phyloP scores from a whole-genome alignment of 2,888 invertebrate genomes.

The Sepiola atlantica region DNA sequence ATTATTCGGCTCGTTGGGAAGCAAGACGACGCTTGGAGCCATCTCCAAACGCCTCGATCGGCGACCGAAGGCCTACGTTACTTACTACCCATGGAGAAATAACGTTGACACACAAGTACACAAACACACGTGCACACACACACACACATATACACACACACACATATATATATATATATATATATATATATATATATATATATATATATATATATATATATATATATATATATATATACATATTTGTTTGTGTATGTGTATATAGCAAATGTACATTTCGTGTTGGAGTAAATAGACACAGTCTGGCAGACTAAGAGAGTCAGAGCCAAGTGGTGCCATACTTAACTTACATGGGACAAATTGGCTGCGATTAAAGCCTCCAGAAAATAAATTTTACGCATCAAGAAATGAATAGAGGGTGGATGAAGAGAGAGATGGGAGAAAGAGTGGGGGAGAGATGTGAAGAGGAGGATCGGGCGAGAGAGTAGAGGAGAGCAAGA shows the following conservation, averaged over 20 bases:
- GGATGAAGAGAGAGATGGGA: too few relatives aligned
- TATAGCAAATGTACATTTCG: not conserved
- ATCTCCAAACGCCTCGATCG: conserved; percentile 19
- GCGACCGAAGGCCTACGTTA: not conserved
- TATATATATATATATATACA: too few relatives aligned
- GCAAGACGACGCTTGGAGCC: conserved; percentile 32
- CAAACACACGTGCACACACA: not conserved
- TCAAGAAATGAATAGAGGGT: too few relatives aligned
- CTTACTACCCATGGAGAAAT: not conserved
- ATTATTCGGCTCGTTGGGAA: conserved; percentile 32
- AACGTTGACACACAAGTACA: not conserved
- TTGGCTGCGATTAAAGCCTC: not conserved
- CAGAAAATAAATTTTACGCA: not conserved
- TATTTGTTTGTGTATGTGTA: not conserved
- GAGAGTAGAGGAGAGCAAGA: too few relatives aligned
- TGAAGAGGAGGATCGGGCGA: too few relatives aligned
- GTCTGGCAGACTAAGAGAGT: not conserved
- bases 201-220: not conserved
- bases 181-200: not conserved
- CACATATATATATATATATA: not conserved
- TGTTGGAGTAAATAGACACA: not conserved
- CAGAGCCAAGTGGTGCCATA: not conserved
- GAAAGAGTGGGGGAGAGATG: not conserved
- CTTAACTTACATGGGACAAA: not conserved
- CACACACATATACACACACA: not conserved